Base-by-base conservation (phyloP, 1,140 invertebrate genomes). In the Drosophila serrata region DNA sequence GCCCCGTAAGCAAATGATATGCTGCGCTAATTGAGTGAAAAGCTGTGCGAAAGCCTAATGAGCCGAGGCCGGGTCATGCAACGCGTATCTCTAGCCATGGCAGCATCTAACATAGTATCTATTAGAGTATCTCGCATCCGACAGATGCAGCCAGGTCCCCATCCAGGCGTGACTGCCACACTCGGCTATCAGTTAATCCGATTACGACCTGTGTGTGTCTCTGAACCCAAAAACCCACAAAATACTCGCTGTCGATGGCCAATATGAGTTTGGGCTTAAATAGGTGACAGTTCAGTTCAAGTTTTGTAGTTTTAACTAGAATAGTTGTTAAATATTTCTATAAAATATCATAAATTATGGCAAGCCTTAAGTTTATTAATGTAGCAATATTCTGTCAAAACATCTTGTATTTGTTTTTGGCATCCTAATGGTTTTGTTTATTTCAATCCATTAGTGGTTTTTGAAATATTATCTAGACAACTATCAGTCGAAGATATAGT, bases 11-110 rank as follows among this genome's bases (percentile, higher is more conserved):
- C 82, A 87, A 87, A 87, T 82, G 62, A 77, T 82, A 77, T 82
- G 84, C 84, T 67, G 67, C 67, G 82, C 67, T 84, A 87, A 87
- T 84, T 88, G 80, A 88, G 59, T 69, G 62, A 82, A 88, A 82
- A 76, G 65, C 48, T 65, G 57, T 76, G 78, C 73, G 40, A 76
- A 77, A 59, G 70, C 46, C 61, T 76, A 76, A 76, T 65, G 55
- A 76, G 58, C 61, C 35, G 39, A 33, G 45, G 46, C 40, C 46
- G 35, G 61, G 70, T 65, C 73, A 65, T 75, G 72, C 51, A 75
- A 33, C 60, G 35, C 29, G 43, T 59, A 72, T 72, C 43, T 43
- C n/a, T 19, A 55, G 19, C 51, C 51, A 37, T 55, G 33, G 51
- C 51, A 57, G 39, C 35, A 67, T 46, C 56, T 45, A 49, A 31